Evolutionary conservation across 37 sponge, comb jelly and placozoan genomes (phyloP), one percentile per base, ranked within the genome.

Genomic region (Amphimedon queenslandica): DNA sequence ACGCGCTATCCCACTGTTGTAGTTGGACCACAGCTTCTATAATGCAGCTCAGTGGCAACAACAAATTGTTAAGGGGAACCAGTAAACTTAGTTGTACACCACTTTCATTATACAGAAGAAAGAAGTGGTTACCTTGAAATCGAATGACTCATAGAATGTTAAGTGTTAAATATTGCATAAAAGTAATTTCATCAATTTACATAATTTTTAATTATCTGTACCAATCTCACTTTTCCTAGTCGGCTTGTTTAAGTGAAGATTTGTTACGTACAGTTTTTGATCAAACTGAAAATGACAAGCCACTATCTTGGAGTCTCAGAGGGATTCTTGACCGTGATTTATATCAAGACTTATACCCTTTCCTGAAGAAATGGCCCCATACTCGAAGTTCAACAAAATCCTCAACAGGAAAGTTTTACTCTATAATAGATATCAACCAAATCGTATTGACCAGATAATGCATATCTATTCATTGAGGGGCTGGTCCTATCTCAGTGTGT

Each of bases 391-490:
- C 65, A 31, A 37, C 23, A 10, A 77, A 65, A 51, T 53, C 68
- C 6, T 37, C 67, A 43, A 61, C 66, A 24, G 77, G 77, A 8
- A 10, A 51, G 63, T 66, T 77, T 66, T 77, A 77, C 47, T 16
- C 66, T 27, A 51, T 67, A 41, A 77, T 77, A 29, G 77, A 77
- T 65, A 64, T 24, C 24, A 34, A 34, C 55, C 16, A 66, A 35
- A 38, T 21, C 8, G 28, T n/a, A 36, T 16, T 42, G 33, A 10
- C 77, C 77, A 34, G 55, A 66, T 38, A 66, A 77, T 66, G 57
- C 42, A 40, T 77, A 77, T 56, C 42, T 67, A 32, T 77, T 63
- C 43, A 77, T 77, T 24, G 67, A 65, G 65, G 16, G 71, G 40
- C 6, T 70, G 2, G 25, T 30, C 16, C 13, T 47, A 13, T 47